phyloP scores from a whole-genome alignment of 2,113 vertebrate species.

The Telmatochromis bifrenatus region DNA sequence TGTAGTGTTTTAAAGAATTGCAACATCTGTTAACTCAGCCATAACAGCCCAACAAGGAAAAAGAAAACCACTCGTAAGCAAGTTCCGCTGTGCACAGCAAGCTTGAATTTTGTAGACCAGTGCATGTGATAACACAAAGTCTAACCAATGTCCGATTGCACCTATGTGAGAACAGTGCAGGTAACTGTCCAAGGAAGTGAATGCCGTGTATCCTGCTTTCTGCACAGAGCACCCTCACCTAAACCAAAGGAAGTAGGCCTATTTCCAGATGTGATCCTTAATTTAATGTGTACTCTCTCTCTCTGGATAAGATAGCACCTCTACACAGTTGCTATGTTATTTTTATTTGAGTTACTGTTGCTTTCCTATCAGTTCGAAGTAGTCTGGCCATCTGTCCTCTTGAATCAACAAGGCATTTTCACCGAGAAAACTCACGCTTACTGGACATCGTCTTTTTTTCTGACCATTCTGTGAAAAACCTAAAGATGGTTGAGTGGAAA shows the following conservation, averaged over 20 bases:
- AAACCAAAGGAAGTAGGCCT: neutral
- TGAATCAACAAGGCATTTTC: neutral
- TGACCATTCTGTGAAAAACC: neutral
- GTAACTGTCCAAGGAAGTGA: neutral
- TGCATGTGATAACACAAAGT: neutral
- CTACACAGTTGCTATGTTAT: neutral
- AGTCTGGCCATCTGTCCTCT: neutral
- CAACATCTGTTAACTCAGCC: neutral
- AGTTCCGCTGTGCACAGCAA: neutral
- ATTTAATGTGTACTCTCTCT: neutral
- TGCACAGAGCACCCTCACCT: neutral
- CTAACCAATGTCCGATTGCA: neutral
- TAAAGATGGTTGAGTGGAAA: neutral
- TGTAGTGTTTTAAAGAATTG: neutral
- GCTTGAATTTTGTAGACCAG: neutral
- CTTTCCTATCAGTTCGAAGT: neutral
- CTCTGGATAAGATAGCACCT: neutral
- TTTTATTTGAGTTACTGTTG: neutral
- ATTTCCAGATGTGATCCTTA: neutral
- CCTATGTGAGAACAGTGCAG: neutral
- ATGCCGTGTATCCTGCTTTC: neutral
- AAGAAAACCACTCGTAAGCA: neutral
- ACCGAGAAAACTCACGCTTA: fast-evolving
- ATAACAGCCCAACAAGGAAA: neutral
- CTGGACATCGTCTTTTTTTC: neutral